Conservation (phyloP, 2,113 vertebrate genomes). For the Phyllopteryx taeniolatus region DNA sequence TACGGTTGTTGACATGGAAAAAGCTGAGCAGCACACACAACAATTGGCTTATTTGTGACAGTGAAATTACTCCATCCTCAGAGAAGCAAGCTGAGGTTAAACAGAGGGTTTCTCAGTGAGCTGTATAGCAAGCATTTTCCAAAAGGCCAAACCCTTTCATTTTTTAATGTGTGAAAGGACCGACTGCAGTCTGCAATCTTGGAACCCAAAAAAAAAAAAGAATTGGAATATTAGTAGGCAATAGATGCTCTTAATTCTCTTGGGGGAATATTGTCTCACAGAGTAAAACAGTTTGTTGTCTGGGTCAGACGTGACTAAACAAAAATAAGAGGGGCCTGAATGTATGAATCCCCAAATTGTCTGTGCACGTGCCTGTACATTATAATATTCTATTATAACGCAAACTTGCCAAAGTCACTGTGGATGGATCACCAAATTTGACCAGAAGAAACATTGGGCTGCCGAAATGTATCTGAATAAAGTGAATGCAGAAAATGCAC, state of each 20-base stretch:
- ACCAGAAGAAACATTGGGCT: too few species aligned
- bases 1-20: slow-evolving; percentile 47
- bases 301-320: slow-evolving; percentile 37
- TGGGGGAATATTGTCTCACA: slow-evolving; percentile 23
- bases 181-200: slow-evolving; percentile 57
- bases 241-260: slow-evolving; percentile 35
- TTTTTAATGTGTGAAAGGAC: slow-evolving; percentile 27
- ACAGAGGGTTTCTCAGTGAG: slow-evolving; percentile 24
- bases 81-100: slow-evolving; percentile 52
- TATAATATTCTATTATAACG: too few species aligned
- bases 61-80: slow-evolving; percentile 42
- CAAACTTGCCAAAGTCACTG: too few species aligned
- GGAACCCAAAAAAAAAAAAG: slow-evolving; percentile 35
- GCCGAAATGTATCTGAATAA: too few species aligned
- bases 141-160: slow-evolving; percentile 57
- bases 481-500: too few species aligned
- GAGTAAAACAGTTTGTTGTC: slow-evolving; percentile 52
- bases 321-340: background rate
- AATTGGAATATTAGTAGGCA: slow-evolving; percentile 21
- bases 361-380: too few species aligned
- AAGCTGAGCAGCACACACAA: slow-evolving; percentile 35
- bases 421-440: too few species aligned
- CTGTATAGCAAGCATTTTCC: slow-evolving; percentile 46
- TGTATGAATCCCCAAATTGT: too few species aligned
- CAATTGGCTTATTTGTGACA: slow-evolving; percentile 55